Evolutionary conservation across 2,797 vertebrate species (phyloP).

Genomic region (Notoglanidium macrostoma): DNA sequence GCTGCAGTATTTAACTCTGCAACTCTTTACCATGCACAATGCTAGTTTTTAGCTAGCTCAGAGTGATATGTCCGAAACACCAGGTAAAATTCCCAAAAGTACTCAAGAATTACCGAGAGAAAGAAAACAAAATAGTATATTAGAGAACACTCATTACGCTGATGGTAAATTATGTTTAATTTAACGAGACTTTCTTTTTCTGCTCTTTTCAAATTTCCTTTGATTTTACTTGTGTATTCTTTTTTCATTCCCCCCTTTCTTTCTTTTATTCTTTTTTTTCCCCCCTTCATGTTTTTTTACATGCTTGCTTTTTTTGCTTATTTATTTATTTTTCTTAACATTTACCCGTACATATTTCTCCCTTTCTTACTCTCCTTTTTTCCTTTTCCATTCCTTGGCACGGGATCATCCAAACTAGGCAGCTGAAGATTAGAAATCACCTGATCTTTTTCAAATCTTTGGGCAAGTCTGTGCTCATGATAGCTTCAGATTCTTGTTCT

Average conservation of each 20-base stretch:
- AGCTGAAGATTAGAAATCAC: no score
- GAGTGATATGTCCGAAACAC: background rate
- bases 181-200: background rate
- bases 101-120: background rate
- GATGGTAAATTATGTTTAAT: background rate
- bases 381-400: background rate
- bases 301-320: background rate
- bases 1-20: background rate
- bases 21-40: background rate
- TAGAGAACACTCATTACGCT: background rate
- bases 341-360: background rate
- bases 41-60: conserved; percentile 15
- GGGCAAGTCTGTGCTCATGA: no score
- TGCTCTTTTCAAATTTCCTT: background rate
- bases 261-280: background rate
- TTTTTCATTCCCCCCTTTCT: background rate
- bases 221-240: background rate
- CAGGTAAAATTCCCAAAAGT: background rate
- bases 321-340: background rate
- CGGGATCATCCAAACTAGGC: no score
- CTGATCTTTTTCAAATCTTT: no score
- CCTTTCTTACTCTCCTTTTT: background rate
- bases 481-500: no score
- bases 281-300: background rate
- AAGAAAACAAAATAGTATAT: background rate